These are phyloP conservation scores for Rhodinocichla rosea DNA, from an alignment of 2,113 vertebrate genomes.

Conservation along the genomic window DNA sequence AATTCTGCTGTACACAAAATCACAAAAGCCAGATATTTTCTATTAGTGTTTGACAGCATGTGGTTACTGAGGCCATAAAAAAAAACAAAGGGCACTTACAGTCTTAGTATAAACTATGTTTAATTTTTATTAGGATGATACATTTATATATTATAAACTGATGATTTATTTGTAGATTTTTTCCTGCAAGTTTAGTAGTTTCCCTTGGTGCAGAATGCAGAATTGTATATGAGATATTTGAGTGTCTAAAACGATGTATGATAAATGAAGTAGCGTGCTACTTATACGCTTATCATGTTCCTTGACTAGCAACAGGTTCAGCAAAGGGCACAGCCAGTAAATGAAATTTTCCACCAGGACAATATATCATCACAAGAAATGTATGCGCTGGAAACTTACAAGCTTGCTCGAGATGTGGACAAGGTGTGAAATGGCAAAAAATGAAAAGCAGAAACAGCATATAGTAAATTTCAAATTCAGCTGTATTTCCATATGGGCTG, in stretches of 20 bases:
- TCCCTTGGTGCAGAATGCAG: constrained; percentile 77
- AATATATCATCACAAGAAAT: constrained; percentile 99
- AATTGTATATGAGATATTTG: constrained; percentile 94
- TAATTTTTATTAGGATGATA: constrained; percentile 75
- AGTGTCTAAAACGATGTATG: constrained; percentile 95
- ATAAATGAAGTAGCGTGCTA: constrained; percentile 98
- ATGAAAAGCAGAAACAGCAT: constrained; percentile 78
- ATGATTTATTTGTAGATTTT: constrained; percentile 79
- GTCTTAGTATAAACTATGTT: constrained; percentile 65
- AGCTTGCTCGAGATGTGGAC: constrained; percentile 87
- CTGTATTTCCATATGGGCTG: constrained; percentile 82
- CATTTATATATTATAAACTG: constrained; percentile 76
- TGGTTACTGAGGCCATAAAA: constrained; percentile 52
- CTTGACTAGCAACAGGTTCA: constrained; percentile 99
- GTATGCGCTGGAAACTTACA: constrained; percentile 91
- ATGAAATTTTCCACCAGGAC: constrained; percentile 99
- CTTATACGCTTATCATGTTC: constrained; percentile 99
- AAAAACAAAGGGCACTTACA: constrained; percentile 33
- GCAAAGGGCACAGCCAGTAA: constrained; percentile 97
- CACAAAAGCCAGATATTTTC: constrained; percentile 63
- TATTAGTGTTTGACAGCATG: constrained; percentile 62
- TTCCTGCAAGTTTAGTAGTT: constrained; percentile 82
- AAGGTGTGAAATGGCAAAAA: constrained; percentile 89
- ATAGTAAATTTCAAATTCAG: constrained; percentile 87
- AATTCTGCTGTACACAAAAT: constrained; percentile 53